Evolutionary conservation across 2,113 vertebrate genomes (phyloP).

Genomic region (Lipotes vexillifer): DNA sequence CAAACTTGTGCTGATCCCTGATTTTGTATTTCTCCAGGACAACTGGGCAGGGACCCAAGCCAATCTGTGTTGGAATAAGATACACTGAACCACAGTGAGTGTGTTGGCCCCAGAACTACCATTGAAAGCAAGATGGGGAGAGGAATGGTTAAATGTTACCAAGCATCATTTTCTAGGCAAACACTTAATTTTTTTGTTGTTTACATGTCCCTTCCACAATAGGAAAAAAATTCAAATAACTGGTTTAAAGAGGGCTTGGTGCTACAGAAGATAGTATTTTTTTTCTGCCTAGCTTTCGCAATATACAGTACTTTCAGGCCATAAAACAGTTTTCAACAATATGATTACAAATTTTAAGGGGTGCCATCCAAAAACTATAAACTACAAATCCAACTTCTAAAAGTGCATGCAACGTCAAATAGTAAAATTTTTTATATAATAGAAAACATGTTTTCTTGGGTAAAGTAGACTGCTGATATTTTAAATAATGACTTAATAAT

Average conservation of each 20-base stretch:
- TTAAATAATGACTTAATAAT: neutral
- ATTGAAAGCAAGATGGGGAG: neutral
- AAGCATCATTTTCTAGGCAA: neutral
- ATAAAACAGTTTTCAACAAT: conserved; percentile 52
- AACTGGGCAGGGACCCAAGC: neutral
- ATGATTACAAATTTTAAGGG: conserved; percentile 51
- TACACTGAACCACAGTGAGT: neutral
- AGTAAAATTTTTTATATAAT: conserved; percentile 45
- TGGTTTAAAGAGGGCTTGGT: neutral
- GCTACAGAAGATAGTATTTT: neutral
- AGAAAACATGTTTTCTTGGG: conserved; percentile 48
- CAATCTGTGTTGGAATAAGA: neutral
- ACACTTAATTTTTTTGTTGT: conserved; percentile 17
- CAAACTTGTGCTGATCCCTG: neutral
- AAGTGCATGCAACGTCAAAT: conserved; percentile 46
- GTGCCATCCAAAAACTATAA: conserved; percentile 53
- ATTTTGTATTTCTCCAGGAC: neutral
- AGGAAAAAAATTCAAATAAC: conserved; percentile 8
- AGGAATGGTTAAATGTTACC: neutral
- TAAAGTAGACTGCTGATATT: conserved; percentile 5
- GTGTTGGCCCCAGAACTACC: neutral
- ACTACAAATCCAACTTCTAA: conserved; percentile 47
- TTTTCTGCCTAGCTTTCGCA: conserved; percentile 9
- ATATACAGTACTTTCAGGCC: conserved; percentile 26
- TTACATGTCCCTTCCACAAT: conserved; percentile 12